Evolutionary conservation across 1,140 invertebrate genomes (phyloP).

Genomic region (Drosophila leontia): DNA sequence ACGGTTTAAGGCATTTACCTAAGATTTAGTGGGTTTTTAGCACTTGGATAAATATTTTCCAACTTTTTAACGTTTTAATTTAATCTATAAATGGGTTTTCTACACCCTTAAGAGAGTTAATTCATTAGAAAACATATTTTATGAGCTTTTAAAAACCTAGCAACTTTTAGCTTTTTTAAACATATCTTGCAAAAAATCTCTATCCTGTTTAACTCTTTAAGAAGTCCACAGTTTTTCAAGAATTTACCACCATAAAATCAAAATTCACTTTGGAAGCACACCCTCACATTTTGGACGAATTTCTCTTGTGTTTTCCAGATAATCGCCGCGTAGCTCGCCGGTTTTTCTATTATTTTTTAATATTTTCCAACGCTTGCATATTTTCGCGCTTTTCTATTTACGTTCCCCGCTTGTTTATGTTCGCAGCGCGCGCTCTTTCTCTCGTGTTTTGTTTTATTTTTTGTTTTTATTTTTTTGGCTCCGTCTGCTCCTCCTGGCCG

Average conservation of each 20-base stretch:
- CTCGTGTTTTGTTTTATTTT: constrained; percentile 26
- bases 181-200: background rate
- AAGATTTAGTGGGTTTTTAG: background rate
- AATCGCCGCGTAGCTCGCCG: constrained; percentile 19
- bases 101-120: too few species aligned
- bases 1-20: background rate
- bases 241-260: constrained; percentile 3
- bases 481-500: constrained; percentile 68
- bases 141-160: too few species aligned
- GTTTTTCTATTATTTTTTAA: constrained; percentile 72
- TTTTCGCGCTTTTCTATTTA: constrained; percentile 66
- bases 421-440: constrained; percentile 19
- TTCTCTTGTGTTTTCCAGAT: constrained; percentile 15
- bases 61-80: background rate
- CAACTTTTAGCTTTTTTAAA: too few species aligned
- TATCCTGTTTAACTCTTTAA: background rate
- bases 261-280: constrained; percentile 15
- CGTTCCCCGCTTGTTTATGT: constrained; percentile 37
- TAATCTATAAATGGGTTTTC: background rate
- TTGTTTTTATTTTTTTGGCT: constrained; percentile 51
- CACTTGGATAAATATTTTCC: background rate
- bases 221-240: background rate
- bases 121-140: background rate
- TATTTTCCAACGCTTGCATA: constrained; percentile 61
- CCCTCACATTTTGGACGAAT: background rate